Percentiles rank a stretch among this genome's conserved stretches.
phyloP scores from a whole-genome alignment of 2,113 vertebrate genomes.

The Elephantulus edwardii region DNA sequence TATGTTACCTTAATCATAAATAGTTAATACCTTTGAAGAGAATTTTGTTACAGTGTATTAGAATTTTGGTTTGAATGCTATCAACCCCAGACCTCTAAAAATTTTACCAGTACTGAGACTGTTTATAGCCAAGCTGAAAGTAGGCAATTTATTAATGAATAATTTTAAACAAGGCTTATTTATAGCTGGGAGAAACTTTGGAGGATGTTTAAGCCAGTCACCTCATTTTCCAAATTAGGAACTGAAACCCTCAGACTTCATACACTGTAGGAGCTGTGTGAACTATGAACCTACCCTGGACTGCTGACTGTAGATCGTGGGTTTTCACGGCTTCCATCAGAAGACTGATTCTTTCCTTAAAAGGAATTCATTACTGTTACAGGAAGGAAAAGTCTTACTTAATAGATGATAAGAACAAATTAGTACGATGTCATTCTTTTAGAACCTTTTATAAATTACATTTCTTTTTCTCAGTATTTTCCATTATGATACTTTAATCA shows the following conservation, averaged over 20 bases:
- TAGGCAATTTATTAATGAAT: no score
- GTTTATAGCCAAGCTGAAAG: background rate
- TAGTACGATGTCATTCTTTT: constrained; percentile 19
- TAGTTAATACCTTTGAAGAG: constrained; percentile 11
- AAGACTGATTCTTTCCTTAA: background rate
- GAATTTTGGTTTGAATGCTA: constrained; percentile 31
- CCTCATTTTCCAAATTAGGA: constrained; percentile 25
- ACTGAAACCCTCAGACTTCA: background rate
- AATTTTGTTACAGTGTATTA: constrained; percentile 40
- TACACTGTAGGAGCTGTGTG: background rate
- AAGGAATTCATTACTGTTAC: constrained; percentile 2
- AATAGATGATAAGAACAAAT: background rate
- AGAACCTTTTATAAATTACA: background rate
- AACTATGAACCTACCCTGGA: background rate
- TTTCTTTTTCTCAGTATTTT: constrained; percentile 18
- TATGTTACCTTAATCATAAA: constrained; percentile 45
- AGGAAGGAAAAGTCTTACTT: constrained; percentile 1
- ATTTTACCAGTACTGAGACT: background rate
- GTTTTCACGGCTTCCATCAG: background rate
- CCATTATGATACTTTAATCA: background rate
- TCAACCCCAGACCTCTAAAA: background rate
- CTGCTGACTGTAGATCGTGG: background rate
- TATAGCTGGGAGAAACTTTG: background rate
- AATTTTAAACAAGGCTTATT: no score
- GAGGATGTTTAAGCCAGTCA: background rate